These are phyloP conservation scores for Carcina quercana DNA, from an alignment of 2,888 invertebrate genomes.

Conservation along the genomic window DNA sequence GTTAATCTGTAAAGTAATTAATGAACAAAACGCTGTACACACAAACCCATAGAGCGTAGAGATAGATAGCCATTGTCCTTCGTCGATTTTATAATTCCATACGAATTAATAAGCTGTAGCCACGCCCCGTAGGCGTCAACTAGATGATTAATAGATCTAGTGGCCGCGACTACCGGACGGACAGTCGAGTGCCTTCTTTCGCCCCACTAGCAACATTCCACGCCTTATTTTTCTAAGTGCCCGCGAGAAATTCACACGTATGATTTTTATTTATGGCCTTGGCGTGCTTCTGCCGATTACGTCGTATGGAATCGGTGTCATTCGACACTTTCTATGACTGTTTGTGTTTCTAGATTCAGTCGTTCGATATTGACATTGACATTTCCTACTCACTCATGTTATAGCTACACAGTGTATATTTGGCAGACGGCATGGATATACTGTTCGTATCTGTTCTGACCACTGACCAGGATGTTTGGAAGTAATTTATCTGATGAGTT, in stretches of 20 bases:
- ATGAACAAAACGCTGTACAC: slow-evolving; percentile 7
- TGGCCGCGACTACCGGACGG: slow-evolving; percentile 60
- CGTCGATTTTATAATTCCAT: slow-evolving; percentile 54
- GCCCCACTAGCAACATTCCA: slow-evolving; percentile 38
- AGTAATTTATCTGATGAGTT: too few species aligned
- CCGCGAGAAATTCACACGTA: slow-evolving; percentile 41
- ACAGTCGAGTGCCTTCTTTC: slow-evolving; percentile 35
- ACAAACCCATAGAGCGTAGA: slow-evolving; percentile 7
- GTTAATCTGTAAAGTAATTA: slow-evolving; percentile 7
- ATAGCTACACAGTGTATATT: too few species aligned
- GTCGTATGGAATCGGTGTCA: too few species aligned
- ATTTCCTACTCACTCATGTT: too few species aligned
- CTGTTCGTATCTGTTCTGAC: too few species aligned
- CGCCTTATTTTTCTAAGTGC: slow-evolving; percentile 27
- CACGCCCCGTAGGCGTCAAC: slow-evolving; percentile 68
- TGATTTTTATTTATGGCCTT: slow-evolving; percentile 50
- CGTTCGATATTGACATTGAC: too few species aligned
- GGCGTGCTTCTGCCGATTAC: slow-evolving; percentile 33
- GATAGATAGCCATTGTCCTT: slow-evolving; percentile 35
- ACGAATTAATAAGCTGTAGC: slow-evolving; percentile 64
- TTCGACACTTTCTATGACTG: too few species aligned
- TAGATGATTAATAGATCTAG: slow-evolving; percentile 58
- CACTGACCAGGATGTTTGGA: too few species aligned
- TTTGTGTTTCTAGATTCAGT: too few species aligned
- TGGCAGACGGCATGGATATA: too few species aligned